These are phyloP conservation scores for Alsophila aescularia DNA, from an alignment of 2,888 invertebrate genomes.

Conservation along the genomic window DNA sequence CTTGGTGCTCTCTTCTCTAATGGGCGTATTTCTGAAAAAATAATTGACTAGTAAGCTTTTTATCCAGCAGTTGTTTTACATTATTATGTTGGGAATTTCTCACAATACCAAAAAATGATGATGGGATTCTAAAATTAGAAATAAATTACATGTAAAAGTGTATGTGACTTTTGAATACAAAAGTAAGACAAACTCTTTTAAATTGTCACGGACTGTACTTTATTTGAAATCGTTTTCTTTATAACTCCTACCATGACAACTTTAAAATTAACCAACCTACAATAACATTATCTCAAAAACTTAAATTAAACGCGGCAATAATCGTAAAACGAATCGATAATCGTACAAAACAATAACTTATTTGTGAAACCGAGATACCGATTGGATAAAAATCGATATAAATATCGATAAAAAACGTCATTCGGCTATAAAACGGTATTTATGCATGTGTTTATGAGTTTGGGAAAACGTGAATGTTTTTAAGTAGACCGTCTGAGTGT, in stretches of 20 bases:
- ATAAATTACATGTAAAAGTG: too few relatives aligned
- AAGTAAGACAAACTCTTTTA: too few relatives aligned
- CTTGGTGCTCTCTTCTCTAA: too few relatives aligned
- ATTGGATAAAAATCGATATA: slow-evolving; percentile 46
- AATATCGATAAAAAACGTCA: slow-evolving; percentile 55
- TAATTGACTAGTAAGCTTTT: too few relatives aligned
- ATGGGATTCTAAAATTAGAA: too few relatives aligned
- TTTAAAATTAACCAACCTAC: slow-evolving; percentile 19
- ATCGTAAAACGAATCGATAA: slow-evolving; percentile 75
- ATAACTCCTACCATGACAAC: slow-evolving; percentile 9
- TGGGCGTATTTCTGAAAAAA: too few relatives aligned
- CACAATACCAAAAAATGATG: too few relatives aligned
- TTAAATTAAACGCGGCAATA: slow-evolving; percentile 61
- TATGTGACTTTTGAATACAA: too few relatives aligned
- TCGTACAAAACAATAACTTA: slow-evolving; percentile 60
- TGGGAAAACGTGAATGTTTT: slow-evolving; percentile 5
- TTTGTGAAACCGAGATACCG: slow-evolving; percentile 43
- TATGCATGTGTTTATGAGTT: slow-evolving; percentile 22
- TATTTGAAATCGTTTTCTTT: slow-evolving; percentile 6
- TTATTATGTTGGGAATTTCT: too few relatives aligned
- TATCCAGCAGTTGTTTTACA: too few relatives aligned
- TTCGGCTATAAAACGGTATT: slow-evolving; percentile 50
- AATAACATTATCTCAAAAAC: slow-evolving; percentile 30
- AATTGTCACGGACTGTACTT: neutral
- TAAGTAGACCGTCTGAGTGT: slow-evolving; percentile 6